Evolutionary conservation across 2,888 invertebrate species (phyloP).

Genomic region (Automeris io): DNA sequence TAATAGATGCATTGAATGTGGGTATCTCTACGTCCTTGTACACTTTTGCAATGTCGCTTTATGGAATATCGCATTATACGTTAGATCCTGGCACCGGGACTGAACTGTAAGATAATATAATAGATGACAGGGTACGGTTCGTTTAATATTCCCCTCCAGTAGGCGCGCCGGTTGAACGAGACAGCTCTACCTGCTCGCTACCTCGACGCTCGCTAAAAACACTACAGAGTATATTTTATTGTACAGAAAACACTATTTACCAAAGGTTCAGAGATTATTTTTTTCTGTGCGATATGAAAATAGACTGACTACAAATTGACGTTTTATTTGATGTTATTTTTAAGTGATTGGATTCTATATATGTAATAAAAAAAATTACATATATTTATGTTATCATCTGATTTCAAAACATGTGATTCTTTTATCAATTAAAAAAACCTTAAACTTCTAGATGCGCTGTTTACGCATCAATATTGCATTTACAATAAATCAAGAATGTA

Average conservation of each 20-base stretch:
- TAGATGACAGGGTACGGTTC: constrained; percentile 43
- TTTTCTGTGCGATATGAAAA: constrained; percentile 10
- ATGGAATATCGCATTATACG: constrained; percentile 11
- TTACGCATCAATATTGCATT: too few relatives aligned
- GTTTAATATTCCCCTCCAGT: constrained; percentile 68
- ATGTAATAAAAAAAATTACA: too few relatives aligned
- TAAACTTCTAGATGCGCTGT: too few relatives aligned
- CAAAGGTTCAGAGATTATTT: constrained; percentile 64
- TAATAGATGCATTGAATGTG: background rate
- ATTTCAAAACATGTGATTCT: too few relatives aligned
- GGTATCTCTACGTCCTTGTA: background rate
- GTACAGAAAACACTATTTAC: constrained; percentile 71
- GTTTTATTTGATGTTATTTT: too few relatives aligned
- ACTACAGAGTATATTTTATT: constrained; percentile 59
- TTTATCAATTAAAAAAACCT: too few relatives aligned
- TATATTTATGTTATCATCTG: too few relatives aligned
- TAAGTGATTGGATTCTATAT: too few relatives aligned
- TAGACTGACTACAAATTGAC: background rate
- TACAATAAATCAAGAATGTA: constrained; percentile 5
- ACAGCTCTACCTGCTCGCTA: constrained; percentile 63
- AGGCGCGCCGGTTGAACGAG: constrained; percentile 61
- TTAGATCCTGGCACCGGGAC: constrained; percentile 28
- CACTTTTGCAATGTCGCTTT: background rate
- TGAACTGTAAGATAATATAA: constrained; percentile 55
- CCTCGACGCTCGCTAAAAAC: constrained; percentile 56